phyloP scores from a whole-genome alignment of 2,797 vertebrate genomes.

The Galaxias olidus region DNA sequence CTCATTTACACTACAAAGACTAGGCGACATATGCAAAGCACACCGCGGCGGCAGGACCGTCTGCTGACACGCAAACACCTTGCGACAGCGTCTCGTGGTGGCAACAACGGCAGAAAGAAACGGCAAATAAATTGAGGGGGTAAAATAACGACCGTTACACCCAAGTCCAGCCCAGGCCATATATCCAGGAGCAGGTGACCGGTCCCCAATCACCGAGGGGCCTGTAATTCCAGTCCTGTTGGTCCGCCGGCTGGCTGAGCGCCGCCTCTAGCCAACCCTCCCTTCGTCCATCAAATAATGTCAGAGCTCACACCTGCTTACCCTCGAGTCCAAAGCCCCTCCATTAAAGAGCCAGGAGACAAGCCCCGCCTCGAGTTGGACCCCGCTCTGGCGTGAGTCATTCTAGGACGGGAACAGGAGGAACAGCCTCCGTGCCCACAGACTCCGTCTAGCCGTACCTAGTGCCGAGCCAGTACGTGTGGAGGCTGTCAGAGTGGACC shows the following conservation, averaged over 20 bases:
- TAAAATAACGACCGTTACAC: too few species aligned
- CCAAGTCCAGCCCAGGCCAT: too few species aligned
- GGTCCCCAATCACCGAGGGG: too few species aligned
- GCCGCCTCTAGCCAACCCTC: neutral
- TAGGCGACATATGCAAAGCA: slow-evolving; percentile 41
- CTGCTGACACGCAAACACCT: slow-evolving; percentile 57
- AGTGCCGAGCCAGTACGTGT: slow-evolving; percentile 14
- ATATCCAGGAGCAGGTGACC: too few species aligned
- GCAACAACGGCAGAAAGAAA: slow-evolving; percentile 38
- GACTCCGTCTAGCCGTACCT: slow-evolving; percentile 21
- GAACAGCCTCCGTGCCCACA: slow-evolving; percentile 24
- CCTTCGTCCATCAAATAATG: slow-evolving; percentile 61
- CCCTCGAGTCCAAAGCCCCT: slow-evolving; percentile 39
- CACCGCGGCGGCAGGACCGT: slow-evolving; percentile 58
- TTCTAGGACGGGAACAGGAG: slow-evolving; percentile 9
- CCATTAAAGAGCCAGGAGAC: slow-evolving; percentile 16
- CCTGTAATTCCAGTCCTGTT: too few species aligned
- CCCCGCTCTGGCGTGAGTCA: slow-evolving; percentile 31
- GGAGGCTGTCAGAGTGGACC: slow-evolving; percentile 7
- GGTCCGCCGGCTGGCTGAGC: too few species aligned
- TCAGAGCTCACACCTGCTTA: slow-evolving; percentile 50
- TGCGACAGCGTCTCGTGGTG: slow-evolving; percentile 10
- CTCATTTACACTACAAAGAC: slow-evolving; percentile 71
- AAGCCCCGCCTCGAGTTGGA: neutral
- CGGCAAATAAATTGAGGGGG: too few species aligned